Conservation (phyloP, 2,797 vertebrate species). For the Heterohyrax brucei region DNA sequence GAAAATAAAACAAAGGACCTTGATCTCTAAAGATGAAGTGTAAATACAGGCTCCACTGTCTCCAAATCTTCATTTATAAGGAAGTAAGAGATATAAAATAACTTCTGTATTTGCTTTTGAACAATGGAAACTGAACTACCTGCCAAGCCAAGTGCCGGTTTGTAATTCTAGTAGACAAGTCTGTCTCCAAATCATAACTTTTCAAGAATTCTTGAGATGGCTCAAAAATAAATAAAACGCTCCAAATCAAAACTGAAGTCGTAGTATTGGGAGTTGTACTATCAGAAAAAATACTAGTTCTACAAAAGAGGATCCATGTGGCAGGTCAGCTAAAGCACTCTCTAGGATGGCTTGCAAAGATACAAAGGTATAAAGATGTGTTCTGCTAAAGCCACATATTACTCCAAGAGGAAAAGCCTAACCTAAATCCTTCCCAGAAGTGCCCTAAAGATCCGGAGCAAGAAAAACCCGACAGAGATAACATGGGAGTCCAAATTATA, state of each 20-base stretch:
- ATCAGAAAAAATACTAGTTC: background rate
- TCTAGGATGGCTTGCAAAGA: background rate
- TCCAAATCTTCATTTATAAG: conserved; percentile 13
- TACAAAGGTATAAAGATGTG: background rate
- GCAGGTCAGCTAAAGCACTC: accelerated
- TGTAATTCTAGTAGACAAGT: conserved; percentile 36
- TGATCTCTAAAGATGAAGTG: background rate
- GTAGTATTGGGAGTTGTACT: background rate
- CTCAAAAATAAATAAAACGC: background rate
- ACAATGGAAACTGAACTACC: background rate
- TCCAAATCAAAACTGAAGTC: background rate
- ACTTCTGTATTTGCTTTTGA: background rate
- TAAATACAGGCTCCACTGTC: conserved; percentile 25
- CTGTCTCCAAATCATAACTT: background rate
- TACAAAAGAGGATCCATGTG: background rate
- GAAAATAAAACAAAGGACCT: conserved; percentile 51
- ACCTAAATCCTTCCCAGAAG: background rate
- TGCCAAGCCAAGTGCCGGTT: no score
- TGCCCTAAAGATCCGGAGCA: background rate
- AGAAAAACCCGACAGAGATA: background rate
- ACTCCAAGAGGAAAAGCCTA: background rate
- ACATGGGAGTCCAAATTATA: background rate
- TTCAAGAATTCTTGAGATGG: conserved; percentile 31
- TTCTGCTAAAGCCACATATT: background rate
- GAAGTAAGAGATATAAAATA: background rate